Conservation (phyloP, 2,797 vertebrate genomes). For the Myripristis murdjan region DNA sequence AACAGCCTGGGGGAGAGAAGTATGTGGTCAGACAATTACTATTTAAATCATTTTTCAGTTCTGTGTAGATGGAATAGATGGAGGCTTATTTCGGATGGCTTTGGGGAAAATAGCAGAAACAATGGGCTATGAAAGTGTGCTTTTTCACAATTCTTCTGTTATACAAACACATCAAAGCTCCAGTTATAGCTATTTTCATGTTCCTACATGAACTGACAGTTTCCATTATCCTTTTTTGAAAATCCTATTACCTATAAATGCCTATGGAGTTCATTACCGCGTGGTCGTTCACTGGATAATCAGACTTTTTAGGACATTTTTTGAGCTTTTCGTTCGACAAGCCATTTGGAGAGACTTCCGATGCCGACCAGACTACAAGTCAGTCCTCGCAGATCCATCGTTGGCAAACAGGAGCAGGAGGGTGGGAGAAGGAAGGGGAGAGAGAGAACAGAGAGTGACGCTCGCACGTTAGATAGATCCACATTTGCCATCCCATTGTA, state of each 20-base stretch:
- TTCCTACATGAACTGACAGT: not conserved
- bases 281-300: not conserved
- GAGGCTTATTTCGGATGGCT: conserved; percentile 49
- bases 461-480: not conserved
- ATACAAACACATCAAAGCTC: not conserved
- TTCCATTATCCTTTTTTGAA: not conserved
- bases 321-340: no score
- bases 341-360: no score
- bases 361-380: no score
- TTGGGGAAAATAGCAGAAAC: conserved; percentile 35
- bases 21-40: conserved; percentile 39
- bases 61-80: conserved; percentile 10
- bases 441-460: not conserved
- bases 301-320: not conserved
- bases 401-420: not conserved
- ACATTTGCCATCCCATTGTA: not conserved
- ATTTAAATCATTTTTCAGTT: conserved; percentile 47
- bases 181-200: no score
- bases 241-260: not conserved
- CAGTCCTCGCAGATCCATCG: no score
- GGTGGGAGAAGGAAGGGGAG: not conserved
- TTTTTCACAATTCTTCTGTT: conserved; percentile 33
- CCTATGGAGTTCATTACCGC: no score
- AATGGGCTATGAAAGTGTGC: conserved; percentile 20
- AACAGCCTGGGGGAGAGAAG: conserved; percentile 26